A percentile compares a stretch with the other conserved stretches of the same genome.
Conservation (phyloP, 1,140 invertebrate genomes). For the Triops cancriformis region DNA sequence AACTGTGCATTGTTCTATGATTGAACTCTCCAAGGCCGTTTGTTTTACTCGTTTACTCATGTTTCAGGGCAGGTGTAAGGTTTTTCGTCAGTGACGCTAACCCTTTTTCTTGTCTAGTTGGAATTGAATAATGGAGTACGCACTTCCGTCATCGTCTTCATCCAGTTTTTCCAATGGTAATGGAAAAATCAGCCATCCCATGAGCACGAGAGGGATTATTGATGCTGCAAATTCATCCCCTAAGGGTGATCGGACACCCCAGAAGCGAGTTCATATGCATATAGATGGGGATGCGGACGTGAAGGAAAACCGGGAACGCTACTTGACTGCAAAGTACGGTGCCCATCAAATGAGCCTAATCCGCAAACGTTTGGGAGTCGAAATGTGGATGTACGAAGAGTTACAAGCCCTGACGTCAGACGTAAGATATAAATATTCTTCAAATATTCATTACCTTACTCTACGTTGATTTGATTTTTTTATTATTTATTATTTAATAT, state of each 20-base stretch:
- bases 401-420: constrained; percentile 75
- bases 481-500: no score
- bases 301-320: constrained; percentile 81
- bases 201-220: constrained; percentile 25
- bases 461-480: neutral
- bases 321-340: constrained; percentile 92
- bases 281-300: constrained; percentile 72
- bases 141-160: neutral
- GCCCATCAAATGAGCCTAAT: constrained; percentile 95
- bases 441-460: constrained; percentile 25
- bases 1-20: neutral
- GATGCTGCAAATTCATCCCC: constrained; percentile 19
- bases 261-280: constrained; percentile 62
- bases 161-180: neutral
- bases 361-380: constrained; percentile 82
- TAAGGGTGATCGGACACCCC: constrained; percentile 16
- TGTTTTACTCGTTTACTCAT: neutral
- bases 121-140: neutral
- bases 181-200: constrained; percentile 2
- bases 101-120: neutral
- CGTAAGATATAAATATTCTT: constrained; percentile 46
- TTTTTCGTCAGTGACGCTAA: neutral
- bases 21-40: neutral
- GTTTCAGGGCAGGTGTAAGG: neutral
- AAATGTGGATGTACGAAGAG: constrained; percentile 96